phyloP scores from a whole-genome alignment of 2,797 vertebrate species.

The Benthosema pterotum region DNA sequence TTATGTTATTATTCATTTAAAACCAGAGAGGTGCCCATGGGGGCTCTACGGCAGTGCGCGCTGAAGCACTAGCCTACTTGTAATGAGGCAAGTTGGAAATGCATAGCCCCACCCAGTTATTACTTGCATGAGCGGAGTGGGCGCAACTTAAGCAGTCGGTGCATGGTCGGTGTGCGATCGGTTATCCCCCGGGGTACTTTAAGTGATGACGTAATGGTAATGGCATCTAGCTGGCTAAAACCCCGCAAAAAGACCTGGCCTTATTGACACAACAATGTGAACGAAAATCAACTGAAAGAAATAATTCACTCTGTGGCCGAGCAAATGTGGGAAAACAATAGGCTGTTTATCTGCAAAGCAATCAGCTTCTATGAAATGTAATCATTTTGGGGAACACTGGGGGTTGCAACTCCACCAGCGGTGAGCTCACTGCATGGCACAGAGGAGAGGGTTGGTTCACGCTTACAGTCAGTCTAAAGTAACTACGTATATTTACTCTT shows the following conservation, averaged over 20 bases:
- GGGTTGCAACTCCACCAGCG: conserved; percentile 33
- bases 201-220: too few relatives aligned
- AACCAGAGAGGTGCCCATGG: too few relatives aligned
- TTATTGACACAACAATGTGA: conserved; percentile 12
- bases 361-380: conserved; percentile 42
- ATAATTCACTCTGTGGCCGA: neutral
- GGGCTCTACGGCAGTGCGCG: too few relatives aligned
- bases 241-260: conserved; percentile 4
- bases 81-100: too few relatives aligned
- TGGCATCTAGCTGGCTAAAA: conserved; percentile 9
- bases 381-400: conserved; percentile 31
- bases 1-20: too few relatives aligned
- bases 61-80: too few relatives aligned
- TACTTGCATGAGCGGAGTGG: too few relatives aligned
- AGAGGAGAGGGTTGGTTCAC: conserved; percentile 11
- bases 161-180: too few relatives aligned
- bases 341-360: conserved; percentile 21
- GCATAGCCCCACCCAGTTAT: too few relatives aligned
- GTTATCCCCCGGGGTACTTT: too few relatives aligned
- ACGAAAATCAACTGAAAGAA: conserved; percentile 27
- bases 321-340: neutral
- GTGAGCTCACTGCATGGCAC: conserved; percentile 7
- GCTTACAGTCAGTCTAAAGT: conserved; percentile 7
- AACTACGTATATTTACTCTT: too few relatives aligned
- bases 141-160: too few relatives aligned